Base-by-base conservation (phyloP, 1,140 invertebrate genomes). In the Eriocheir sinensis region DNA sequence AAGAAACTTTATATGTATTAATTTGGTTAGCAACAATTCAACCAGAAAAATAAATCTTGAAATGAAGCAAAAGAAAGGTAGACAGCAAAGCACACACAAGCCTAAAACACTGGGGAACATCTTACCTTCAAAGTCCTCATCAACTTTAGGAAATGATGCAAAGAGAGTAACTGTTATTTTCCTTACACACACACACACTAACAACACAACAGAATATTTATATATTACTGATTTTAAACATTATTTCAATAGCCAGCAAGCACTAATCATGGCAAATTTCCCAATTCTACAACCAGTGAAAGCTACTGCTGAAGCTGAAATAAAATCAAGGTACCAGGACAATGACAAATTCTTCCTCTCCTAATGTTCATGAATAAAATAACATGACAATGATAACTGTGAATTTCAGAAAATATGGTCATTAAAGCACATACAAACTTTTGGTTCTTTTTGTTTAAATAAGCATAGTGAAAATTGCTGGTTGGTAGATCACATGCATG, bases 51-150 rank as follows among this genome's bases (percentile, higher is more conserved):
- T n/a, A n/a, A 72, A 72, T 8, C n/a, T 72, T n/a, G 21, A 72
- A 72, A 72, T n/a, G 60, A 72, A 72, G 60, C 21, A 72, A n/a
- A 72, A 72, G 60, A n/a, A n/a, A 72, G n/a, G 60, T n/a, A 72
- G 27, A 72, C 4, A 48, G 60, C 60, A 72, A n/a, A 72, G 60
- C 8, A 72, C n/a, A n/a, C n/a, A n/a, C 60, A 72, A 72, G 27
- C 60, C 38, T 81, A 91, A 90, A 60, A 91, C 34, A 48, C 40
- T 2, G 38, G n/a, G 30, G 86, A 85, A 53, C 44, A 44, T 93
- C 95, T 95, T 96, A 96, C 95, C 95, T 95, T 96, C 96, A 94
- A 96, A 96, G 96, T 96, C 96, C 96, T 96, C 95, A 86, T 95
- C 95, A 89, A 95, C 95, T 95, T 91, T 95, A 60, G 94, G 81